Evolutionary conservation across 2,113 vertebrate species (phyloP).

Genomic region (Pardalotus punctatus): DNA sequence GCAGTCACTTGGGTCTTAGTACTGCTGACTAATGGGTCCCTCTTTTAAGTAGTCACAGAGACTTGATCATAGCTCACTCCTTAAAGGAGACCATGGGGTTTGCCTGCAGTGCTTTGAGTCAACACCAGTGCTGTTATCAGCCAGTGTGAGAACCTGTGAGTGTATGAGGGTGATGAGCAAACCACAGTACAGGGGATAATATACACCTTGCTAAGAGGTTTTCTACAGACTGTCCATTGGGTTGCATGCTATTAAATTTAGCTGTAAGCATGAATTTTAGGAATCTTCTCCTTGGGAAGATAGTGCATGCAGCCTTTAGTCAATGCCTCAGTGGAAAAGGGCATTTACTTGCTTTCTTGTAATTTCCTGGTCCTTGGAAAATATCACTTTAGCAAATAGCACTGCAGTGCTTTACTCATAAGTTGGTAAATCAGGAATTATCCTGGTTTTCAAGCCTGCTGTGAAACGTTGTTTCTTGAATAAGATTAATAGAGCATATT

Average conservation of each 20-base stretch:
- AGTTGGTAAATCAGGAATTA: neutral
- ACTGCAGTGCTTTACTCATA: neutral
- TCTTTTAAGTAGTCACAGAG: neutral
- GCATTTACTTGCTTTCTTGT: neutral
- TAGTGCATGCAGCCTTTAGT: neutral
- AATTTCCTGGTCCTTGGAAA: neutral
- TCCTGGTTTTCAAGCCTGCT: neutral
- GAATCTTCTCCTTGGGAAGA: neutral
- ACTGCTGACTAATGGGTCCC: neutral
- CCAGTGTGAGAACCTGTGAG: neutral
- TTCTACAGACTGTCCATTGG: neutral
- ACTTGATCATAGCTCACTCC: neutral
- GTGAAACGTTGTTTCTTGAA: neutral
- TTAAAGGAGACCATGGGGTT: neutral
- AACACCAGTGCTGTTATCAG: neutral
- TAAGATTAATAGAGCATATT: slow-evolving; percentile 10
- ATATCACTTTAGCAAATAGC: neutral
- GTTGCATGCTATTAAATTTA: neutral
- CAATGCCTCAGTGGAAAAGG: neutral
- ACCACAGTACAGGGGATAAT: neutral
- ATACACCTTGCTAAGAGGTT: neutral
- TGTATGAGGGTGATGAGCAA: neutral
- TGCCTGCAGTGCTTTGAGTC: neutral
- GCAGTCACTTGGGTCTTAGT: neutral
- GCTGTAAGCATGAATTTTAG: neutral